Percentiles rank a stretch among this genome's conserved stretches.
phyloP scores from a whole-genome alignment of 2,888 invertebrate species.

The Epinotia demarniana region DNA sequence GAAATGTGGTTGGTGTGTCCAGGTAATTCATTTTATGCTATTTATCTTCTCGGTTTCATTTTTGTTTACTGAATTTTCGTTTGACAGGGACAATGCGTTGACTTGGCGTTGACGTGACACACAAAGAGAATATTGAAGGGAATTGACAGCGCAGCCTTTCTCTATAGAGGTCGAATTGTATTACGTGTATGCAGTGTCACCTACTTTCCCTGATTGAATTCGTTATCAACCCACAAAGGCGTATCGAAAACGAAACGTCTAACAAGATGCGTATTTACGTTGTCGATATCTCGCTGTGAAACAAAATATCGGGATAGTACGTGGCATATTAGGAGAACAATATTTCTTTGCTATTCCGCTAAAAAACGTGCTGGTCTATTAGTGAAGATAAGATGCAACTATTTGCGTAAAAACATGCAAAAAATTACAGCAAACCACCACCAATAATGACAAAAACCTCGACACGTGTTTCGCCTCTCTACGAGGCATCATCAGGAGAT shows the following conservation, averaged over 20 bases:
- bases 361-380: no score
- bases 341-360: no score
- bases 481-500: no score
- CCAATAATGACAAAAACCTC: no score
- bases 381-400: no score
- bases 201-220: conserved; percentile 65
- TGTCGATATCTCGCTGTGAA: conserved; percentile 57
- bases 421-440: no score
- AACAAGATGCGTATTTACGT: conserved; percentile 62
- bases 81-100: conserved; percentile 12
- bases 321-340: no score
- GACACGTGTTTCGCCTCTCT: no score
- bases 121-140: not conserved
- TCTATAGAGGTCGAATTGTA: conserved; percentile 48
- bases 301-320: conserved; percentile 63
- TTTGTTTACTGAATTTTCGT: not conserved
- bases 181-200: conserved; percentile 54
- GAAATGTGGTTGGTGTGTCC: conserved; percentile 52
- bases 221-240: conserved; percentile 65
- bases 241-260: conserved; percentile 64
- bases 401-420: no score
- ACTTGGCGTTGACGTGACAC: conserved; percentile 6
- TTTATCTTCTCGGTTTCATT: conserved; percentile 17
- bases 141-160: not conserved
- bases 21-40: conserved; percentile 50